Percentiles rank a stretch among this genome's conserved stretches.
phyloP scores from a whole-genome alignment of 2,888 invertebrate genomes.

The Spilosoma lubricipeda region DNA sequence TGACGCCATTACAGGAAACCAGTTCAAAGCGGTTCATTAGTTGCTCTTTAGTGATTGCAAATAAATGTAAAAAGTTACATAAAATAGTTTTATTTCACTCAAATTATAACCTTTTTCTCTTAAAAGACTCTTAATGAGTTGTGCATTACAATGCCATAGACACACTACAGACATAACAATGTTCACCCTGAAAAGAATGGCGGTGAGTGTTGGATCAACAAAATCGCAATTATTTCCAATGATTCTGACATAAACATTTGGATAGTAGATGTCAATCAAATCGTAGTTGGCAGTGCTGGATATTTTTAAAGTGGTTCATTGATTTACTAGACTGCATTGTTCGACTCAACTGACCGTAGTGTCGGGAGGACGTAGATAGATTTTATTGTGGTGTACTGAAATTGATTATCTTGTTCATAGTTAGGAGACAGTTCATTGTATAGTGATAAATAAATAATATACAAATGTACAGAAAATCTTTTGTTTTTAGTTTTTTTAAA shows the following conservation, averaged over 20 bases:
- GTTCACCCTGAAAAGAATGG: not conserved
- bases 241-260: constrained; percentile 12
- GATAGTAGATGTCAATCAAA: constrained; percentile 21
- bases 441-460: not conserved
- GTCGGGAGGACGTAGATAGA: not conserved
- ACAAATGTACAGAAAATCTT: too few species aligned
- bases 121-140: not conserved
- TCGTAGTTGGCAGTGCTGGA: not conserved
- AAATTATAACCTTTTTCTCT: not conserved
- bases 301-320: not conserved
- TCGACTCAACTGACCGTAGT: not conserved
- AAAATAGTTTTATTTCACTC: not conserved
- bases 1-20: too few species aligned
- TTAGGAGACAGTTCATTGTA: not conserved
- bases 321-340: not conserved
- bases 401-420: not conserved
- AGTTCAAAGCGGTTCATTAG: too few species aligned
- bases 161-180: constrained; percentile 19
- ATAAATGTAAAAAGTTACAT: not conserved
- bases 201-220: constrained; percentile 14
- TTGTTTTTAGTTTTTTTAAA: too few species aligned
- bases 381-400: not conserved
- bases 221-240: constrained; percentile 4
- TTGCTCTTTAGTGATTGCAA: too few species aligned
- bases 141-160: not conserved